phyloP scores from a whole-genome alignment of 2,113 vertebrate species.

The Solea solea region DNA sequence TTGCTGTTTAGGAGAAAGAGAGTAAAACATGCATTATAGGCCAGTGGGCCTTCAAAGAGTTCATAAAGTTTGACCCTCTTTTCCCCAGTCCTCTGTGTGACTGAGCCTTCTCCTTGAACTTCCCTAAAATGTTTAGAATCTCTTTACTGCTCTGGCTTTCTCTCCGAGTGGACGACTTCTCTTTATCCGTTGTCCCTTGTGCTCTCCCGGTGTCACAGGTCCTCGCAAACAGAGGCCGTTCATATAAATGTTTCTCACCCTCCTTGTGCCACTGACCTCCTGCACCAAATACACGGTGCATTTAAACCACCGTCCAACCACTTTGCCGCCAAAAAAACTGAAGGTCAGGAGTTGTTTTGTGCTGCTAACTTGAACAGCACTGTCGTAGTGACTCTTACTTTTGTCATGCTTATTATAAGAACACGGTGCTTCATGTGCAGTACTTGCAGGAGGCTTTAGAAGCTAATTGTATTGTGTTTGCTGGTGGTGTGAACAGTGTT shows the following conservation, averaged over 20 bases:
- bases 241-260: slow-evolving; percentile 5
- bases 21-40: no score
- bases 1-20: no score
- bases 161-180: not conserved
- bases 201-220: not conserved
- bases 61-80: no score
- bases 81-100: not conserved
- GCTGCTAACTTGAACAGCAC: slow-evolving; percentile 4
- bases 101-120: not conserved
- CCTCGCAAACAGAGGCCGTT: slow-evolving; percentile 17
- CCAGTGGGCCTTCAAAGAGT: no score
- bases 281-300: slow-evolving; percentile 24
- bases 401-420: not conserved
- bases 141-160: not conserved
- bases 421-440: not conserved
- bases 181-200: not conserved
- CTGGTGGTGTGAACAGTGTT: no score
- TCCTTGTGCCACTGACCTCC: slow-evolving; percentile 1
- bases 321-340: slow-evolving; percentile 7
- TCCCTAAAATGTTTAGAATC: no score
- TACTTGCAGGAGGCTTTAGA: no score
- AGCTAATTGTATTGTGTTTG: no score
- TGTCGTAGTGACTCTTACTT: not conserved
- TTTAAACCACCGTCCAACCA: slow-evolving; percentile 13
- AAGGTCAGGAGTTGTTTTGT: not conserved